Conservation (phyloP, 2,113 vertebrate species). For the mouse (Mus musculus) region GRCm39 chr7:58661501-58662000, state of each 20-base stretch:
- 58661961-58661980: no score
- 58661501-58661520: background rate
- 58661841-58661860: no score
- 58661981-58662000: no score
- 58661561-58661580: background rate
- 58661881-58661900: no score
- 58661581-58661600: background rate
- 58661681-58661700: background rate
- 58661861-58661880: no score
- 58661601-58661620: background rate
- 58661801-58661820: background rate
- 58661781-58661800: background rate
- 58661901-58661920: no score
- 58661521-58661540: background rate
- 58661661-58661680: background rate
- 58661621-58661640: background rate
- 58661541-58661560: background rate
- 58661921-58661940: no score
- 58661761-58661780: background rate
- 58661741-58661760: background rate
- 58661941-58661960: no score
- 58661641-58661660: background rate
- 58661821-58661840: background rate
- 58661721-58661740: background rate
- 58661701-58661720: background rate